Conservation (phyloP, 2,888 invertebrate genomes). For the Sycophila texana region DNA sequence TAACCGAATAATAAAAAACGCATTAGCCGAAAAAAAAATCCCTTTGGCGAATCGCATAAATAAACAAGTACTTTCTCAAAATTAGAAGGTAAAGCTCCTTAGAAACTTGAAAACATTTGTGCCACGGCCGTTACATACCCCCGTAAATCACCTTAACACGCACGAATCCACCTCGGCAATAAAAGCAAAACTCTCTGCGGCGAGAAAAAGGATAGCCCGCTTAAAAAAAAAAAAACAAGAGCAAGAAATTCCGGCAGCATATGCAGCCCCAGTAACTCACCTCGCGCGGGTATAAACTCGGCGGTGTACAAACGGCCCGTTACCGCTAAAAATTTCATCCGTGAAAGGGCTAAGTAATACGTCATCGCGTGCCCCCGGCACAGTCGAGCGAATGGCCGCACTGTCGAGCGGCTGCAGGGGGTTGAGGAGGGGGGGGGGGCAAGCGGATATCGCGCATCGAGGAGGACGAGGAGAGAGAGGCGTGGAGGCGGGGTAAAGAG, state of each 20-base stretch:
- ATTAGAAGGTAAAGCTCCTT: constrained; percentile 12
- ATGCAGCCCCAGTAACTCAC: constrained; percentile 21
- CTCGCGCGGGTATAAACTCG: constrained; percentile 18
- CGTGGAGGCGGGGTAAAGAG: constrained; percentile 42
- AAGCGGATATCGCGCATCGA: too few relatives aligned
- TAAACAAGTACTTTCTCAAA: constrained; percentile 8
- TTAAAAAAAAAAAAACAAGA: constrained; percentile 7
- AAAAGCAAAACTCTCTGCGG: constrained; percentile 24
- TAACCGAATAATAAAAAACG: too few relatives aligned
- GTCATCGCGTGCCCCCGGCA: constrained; percentile 17
- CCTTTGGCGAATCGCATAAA: too few relatives aligned
- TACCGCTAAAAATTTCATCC: constrained; percentile 43
- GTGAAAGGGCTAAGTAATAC: constrained; percentile 40
- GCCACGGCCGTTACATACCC: constrained; percentile 6
- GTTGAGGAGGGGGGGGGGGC: too few relatives aligned
- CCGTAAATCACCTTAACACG: constrained; percentile 30
- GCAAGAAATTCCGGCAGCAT: constrained; percentile 27
- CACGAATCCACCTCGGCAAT: constrained; percentile 18
- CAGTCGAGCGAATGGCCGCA: neutral
- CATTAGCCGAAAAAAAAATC: too few relatives aligned
- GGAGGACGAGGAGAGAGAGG: neutral
- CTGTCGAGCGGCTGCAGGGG: too few relatives aligned
- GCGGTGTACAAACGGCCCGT: neutral
- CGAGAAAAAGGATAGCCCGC: constrained; percentile 2
- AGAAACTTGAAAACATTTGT: constrained; percentile 33